Evolutionary conservation across 2,888 invertebrate species (phyloP).

Genomic region (Andrena dorsata): DNA sequence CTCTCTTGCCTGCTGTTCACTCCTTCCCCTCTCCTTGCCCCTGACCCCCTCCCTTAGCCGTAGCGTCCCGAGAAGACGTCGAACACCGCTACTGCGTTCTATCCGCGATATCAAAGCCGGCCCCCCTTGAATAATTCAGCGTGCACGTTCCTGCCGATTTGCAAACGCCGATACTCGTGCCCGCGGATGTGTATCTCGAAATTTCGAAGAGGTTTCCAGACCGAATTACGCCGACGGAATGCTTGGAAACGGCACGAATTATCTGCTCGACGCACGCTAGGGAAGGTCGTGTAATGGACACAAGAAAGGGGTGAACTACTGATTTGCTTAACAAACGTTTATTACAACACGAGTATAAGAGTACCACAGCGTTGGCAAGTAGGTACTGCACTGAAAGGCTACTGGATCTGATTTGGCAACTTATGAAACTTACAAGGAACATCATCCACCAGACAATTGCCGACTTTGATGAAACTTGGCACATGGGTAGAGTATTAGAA

Average conservation of each 20-base stretch:
- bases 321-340: too few relatives aligned
- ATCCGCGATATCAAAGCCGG: conserved; percentile 70
- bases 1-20: conserved; percentile 27
- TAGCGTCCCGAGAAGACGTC: conserved; percentile 75
- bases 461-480: too few relatives aligned
- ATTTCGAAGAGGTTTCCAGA: conserved; percentile 4
- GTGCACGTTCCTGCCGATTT: conserved; percentile 65
- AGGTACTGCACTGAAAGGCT: too few relatives aligned
- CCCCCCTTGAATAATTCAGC: conserved; percentile 71
- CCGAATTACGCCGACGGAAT: conserved; percentile 13
- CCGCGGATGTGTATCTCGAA: conserved; percentile 48
- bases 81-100: conserved; percentile 68
- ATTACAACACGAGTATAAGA: too few relatives aligned
- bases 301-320: too few relatives aligned
- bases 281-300: too few relatives aligned
- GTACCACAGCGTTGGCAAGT: too few relatives aligned
- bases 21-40: conserved; percentile 15
- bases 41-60: conserved; percentile 20
- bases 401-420: too few relatives aligned
- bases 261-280: neutral
- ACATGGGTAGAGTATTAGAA: too few relatives aligned
- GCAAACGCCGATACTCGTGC: conserved; percentile 62
- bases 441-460: too few relatives aligned
- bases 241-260: neutral
- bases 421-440: too few relatives aligned